Evolutionary conservation across 1,140 invertebrate genomes (phyloP).

Genomic region (Drusus annulatus): DNA sequence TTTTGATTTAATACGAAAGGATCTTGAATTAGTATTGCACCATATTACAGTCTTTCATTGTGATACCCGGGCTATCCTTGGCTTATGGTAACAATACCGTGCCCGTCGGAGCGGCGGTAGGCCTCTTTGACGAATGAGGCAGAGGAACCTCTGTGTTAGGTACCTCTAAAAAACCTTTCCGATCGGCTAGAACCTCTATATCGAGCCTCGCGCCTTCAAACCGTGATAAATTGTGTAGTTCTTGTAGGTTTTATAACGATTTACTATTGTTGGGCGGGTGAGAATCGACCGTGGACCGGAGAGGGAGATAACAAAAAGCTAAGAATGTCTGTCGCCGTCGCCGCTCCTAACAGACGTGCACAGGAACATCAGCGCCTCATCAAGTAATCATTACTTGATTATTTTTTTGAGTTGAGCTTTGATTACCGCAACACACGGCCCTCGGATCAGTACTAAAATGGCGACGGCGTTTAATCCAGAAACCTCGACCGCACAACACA

Average conservation of each 20-base stretch:
- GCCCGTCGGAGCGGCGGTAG: background rate
- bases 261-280: constrained; percentile 50
- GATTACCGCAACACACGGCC: background rate
- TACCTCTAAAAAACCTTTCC: constrained; percentile 16
- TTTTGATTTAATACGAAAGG: no score
- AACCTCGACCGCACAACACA: no score
- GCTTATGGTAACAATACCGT: constrained; percentile 8
- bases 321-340: constrained; percentile 13
- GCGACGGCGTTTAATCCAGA: no score
- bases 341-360: constrained; percentile 29
- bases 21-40: background rate
- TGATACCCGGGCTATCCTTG: background rate
- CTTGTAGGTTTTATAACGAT: constrained; percentile 53
- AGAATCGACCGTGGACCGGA: background rate
- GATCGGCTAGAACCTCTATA: constrained; percentile 8
- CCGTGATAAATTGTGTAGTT: constrained; percentile 56
- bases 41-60: background rate
- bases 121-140: constrained; percentile 11
- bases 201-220: background rate
- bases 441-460: background rate
- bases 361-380: constrained; percentile 22
- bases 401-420: background rate
- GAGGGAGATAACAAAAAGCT: constrained; percentile 26
- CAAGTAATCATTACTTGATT: constrained; percentile 24
- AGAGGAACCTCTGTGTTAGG: constrained; percentile 13